Percentiles rank a stretch among this genome's conserved stretches.
phyloP scores from a whole-genome alignment of 2,113 vertebrate genomes.

The Glaucidium brasilianum region DNA sequence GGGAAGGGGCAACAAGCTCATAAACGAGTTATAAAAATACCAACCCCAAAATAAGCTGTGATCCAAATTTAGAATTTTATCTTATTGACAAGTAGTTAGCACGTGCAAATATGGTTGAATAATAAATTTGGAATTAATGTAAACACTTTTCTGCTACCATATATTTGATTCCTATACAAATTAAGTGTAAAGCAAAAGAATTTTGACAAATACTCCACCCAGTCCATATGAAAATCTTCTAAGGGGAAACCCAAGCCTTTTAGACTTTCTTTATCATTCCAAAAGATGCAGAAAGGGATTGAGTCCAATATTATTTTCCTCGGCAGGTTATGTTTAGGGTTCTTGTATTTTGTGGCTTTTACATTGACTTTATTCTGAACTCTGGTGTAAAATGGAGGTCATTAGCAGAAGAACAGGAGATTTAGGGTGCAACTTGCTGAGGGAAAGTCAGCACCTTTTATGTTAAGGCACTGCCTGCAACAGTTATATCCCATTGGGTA shows the following conservation, averaged over 20 bases:
- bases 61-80: neutral
- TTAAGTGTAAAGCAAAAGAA: neutral
- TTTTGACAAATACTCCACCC: neutral
- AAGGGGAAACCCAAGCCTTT: neutral
- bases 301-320: neutral
- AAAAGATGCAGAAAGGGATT: neutral
- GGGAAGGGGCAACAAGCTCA: neutral
- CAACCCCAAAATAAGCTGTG: neutral
- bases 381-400: neutral
- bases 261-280: neutral
- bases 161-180: neutral
- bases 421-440: neutral
- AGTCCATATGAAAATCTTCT: neutral
- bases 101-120: neutral
- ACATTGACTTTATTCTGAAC: neutral
- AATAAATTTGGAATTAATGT: neutral
- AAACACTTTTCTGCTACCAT: neutral
- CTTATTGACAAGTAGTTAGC: neutral
- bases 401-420: neutral
- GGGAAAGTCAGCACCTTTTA: neutral
- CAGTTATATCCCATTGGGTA: neutral
- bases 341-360: neutral
- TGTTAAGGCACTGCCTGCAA: neutral
- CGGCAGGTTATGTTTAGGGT: neutral
- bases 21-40: neutral